Base-by-base conservation (phyloP, 2,113 vertebrate species). In the Tenrec ecaudatus region DNA sequence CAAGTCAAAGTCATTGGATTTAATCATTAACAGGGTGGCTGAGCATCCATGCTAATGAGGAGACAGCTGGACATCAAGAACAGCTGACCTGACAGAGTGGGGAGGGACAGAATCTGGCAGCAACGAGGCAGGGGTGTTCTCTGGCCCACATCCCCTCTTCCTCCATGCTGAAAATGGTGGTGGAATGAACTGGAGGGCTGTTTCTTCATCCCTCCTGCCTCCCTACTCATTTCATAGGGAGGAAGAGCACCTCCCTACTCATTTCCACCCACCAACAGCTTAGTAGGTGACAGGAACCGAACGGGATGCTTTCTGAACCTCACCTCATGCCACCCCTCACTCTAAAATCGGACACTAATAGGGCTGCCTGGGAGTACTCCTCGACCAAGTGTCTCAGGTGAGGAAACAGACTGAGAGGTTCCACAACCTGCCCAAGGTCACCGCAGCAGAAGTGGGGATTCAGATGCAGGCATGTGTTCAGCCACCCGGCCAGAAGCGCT, bases 21-120 rank as follows among this genome's bases (percentile, higher is more conserved):
- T 96, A 97, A 97, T 97, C 90, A 97, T 97, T 97, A 94, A 96
- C 96, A 79, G 71, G 57, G n/a, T 1, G 6, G 40, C 83, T 94
- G 89, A 85, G 82, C 62, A 82, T 86, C 95, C 95, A 43, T 82
- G 95, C 82, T 83, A 81, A 86, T 82, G 87, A 92, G 92, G 91
- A 77, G 89, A 94, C 95, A 96, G 87, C 92, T 94, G 94, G 92
- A 89, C 91, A 71, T 29, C 19, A 75, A 73, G 89, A 94, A 92
- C 64, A 90, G 95, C 69, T 81, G 88, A 85, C n/a, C 95, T 11
- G 58, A 43, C 60, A 89, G 27, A 60, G 27, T 22, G 8, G 20
- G 27, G 1, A 40, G n/a, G 25, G 22, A 11, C 78, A 83, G 58
- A 38, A 10, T 43, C 82, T 82, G 11, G 27, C 33, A 60, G 64